Evolutionary conservation across 2,113 vertebrate species (phyloP), one percentile per base, ranked within the genome.

Genomic region (Brachypteracias leptosomus): DNA sequence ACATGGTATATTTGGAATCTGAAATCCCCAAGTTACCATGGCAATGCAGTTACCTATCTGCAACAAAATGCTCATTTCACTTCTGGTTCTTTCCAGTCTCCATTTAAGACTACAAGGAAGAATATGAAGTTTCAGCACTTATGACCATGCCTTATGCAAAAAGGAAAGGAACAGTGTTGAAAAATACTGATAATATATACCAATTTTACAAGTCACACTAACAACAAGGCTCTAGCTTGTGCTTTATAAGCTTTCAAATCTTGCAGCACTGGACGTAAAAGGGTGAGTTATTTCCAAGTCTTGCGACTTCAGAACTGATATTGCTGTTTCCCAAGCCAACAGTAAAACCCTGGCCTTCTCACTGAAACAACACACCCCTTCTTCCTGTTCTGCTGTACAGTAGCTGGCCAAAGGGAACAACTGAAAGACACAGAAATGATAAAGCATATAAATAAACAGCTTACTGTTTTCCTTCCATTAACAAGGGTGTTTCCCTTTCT

Each of bases 1-100:
- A 61, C 78, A 80, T 6, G 9, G 7, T 65, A 52, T 66, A 85
- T 75, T 72, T 75, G 67, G 81, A 94, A 90, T 76, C 8, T 82
- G 82, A 94, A 86, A 90, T 72, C 68, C 36, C 46, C 54, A 79
- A 90, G 90, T 92, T 90, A 96, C 71, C 73, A 95, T 51, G 59
- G 74, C 91, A 96, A 93, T 97, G 67, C 24, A 94, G 52, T 65
- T 82, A 95, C 79, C 68, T 96, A 71, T 89, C 79, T 71, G 40
- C n/a, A 67, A 94, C 57, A 79, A 93, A 95, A 95, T 4, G 40
- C 24, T 36, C 7, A 24, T 90, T 85, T 90, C 51, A 73, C 35
- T 94, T 93, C 63, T 79, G 20, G 26, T 71, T 96, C 84, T 92
- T 67, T 82, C 63, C 57, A 55, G 22, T 21, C 75, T 63, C 66